Percentiles rank a stretch among this genome's conserved stretches.
phyloP scores from a whole-genome alignment of 2,797 vertebrate genomes.

The Vireo griseus region DNA sequence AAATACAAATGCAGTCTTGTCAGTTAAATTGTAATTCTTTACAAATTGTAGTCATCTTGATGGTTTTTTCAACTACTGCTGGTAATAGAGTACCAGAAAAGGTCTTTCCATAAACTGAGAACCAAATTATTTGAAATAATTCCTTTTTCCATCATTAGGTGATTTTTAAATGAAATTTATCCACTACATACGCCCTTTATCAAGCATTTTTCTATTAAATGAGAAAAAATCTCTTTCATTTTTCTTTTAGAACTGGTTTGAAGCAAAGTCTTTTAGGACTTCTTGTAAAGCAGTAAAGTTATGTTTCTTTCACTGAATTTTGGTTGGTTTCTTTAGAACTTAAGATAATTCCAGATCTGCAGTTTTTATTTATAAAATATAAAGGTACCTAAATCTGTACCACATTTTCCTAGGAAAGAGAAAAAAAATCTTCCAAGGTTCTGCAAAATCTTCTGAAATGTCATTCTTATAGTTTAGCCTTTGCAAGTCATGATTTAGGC shows the following conservation, averaged over 20 bases:
- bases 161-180: not conserved
- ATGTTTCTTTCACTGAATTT: not conserved
- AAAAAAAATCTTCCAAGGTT: not conserved
- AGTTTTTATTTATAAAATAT: not conserved
- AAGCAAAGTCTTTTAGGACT: not conserved
- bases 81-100: not conserved
- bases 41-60: not conserved
- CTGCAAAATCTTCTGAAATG: not conserved
- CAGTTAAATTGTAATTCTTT: not conserved
- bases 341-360: not conserved
- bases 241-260: not conserved
- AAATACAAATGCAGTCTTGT: not conserved
- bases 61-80: not conserved
- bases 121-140: not conserved
- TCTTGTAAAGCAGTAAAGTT: not conserved
- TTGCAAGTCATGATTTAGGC: not conserved
- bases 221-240: not conserved
- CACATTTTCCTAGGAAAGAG: not conserved
- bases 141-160: not conserved
- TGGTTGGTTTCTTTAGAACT: not conserved
- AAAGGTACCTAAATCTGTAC: not conserved
- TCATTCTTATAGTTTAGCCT: not conserved
- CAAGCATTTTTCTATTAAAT: not conserved
- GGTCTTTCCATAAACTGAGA: not conserved
- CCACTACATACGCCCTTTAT: not conserved